phyloP scores from a whole-genome alignment of 2,797 vertebrate species.

The Coregonus suidteri region DNA sequence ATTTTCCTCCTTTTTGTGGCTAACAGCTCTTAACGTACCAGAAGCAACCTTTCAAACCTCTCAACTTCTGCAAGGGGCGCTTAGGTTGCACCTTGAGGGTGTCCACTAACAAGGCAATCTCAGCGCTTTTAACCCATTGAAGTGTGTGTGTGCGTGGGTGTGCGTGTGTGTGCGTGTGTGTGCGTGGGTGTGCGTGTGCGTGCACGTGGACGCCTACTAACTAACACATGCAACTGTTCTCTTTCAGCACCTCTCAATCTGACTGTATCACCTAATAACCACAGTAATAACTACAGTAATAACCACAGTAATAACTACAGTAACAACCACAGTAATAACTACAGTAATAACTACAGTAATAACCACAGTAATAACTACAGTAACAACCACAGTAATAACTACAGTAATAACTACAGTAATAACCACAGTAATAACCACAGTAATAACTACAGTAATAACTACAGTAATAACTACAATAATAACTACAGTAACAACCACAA shows the following conservation, averaged over 20 bases:
- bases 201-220: not conserved
- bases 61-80: constrained; percentile 11
- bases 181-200: constrained; percentile 19
- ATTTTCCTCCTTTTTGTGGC: constrained; percentile 22
- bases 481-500: no score
- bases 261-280: constrained; percentile 41
- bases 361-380: no score
- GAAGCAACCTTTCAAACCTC: not conserved
- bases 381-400: constrained; percentile 20
- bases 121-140: constrained; percentile 20
- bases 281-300: no score
- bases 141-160: constrained; percentile 23
- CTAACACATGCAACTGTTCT: constrained; percentile 56
- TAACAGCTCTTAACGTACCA: constrained; percentile 59
- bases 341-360: no score
- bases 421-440: no score
- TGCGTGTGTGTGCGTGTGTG: constrained; percentile 12
- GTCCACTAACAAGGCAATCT: constrained; percentile 58
- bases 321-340: no score
- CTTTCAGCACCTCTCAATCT: constrained; percentile 48
- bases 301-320: no score
- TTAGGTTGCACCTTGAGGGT: constrained; percentile 54
- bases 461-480: no score
- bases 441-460: no score
- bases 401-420: constrained; percentile 12